A percentile compares a stretch with the other conserved stretches of the same genome.
Conservation (phyloP, 2,888 invertebrate species). For the Mythimna vitellina region DNA sequence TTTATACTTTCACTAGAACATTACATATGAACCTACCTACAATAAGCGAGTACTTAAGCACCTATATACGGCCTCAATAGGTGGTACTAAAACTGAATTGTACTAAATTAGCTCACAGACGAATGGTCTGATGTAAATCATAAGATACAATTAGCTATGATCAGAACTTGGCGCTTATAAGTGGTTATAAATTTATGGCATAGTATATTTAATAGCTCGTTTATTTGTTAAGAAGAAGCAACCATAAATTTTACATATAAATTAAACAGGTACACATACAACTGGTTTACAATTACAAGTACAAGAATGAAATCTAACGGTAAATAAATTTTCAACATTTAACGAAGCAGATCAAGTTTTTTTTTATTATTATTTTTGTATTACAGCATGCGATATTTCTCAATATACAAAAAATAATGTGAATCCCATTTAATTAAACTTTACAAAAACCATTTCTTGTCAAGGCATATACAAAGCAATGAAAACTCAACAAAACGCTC, state of each 20-base stretch:
- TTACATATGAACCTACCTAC: background rate
- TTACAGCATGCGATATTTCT: background rate
- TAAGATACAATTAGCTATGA: slow-evolving; percentile 45
- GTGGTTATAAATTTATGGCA: slow-evolving; percentile 13
- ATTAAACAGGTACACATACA: background rate
- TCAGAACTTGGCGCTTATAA: slow-evolving; percentile 26
- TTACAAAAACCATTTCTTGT: slow-evolving; percentile 11
- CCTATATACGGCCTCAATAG: background rate
- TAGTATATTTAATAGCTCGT: slow-evolving; percentile 13
- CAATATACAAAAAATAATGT: background rate
- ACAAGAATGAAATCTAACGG: background rate
- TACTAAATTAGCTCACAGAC: slow-evolving; percentile 18
- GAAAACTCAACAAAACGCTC: slow-evolving; percentile 37
- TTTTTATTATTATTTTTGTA: too few species aligned
- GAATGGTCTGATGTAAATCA: slow-evolving; percentile 25
- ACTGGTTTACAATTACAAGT: background rate
- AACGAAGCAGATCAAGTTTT: background rate
- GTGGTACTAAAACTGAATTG: slow-evolving; percentile 1
- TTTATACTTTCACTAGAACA: slow-evolving; percentile 4
- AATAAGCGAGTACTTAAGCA: background rate
- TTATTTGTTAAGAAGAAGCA: slow-evolving; percentile 23
- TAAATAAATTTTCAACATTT: background rate
- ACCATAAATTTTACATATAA: slow-evolving; percentile 7
- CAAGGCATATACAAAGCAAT: slow-evolving; percentile 30
- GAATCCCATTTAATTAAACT: slow-evolving; percentile 4